Conservation (phyloP, 2,888 invertebrate genomes). For the Hydrotaea cyrtoneurina region DNA sequence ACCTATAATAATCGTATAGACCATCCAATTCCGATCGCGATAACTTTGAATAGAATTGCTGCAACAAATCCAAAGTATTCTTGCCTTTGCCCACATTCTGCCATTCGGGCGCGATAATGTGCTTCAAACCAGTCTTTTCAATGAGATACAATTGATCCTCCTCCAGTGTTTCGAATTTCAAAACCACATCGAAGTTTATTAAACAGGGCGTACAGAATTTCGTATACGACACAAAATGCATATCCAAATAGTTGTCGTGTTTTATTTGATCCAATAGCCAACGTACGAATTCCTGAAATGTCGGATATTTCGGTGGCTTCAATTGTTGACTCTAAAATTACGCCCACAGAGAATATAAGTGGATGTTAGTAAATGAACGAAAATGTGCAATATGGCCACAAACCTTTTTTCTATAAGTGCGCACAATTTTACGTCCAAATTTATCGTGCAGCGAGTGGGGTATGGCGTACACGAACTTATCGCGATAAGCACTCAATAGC, state of each 20-base stretch:
- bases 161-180: conserved; percentile 91
- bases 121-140: conserved; percentile 87
- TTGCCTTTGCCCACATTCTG: conserved; percentile 89
- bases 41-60: conserved; percentile 89
- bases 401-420: conserved; percentile 85
- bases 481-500: conserved; percentile 90
- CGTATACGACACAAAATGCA: conserved; percentile 94
- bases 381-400: conserved; percentile 51
- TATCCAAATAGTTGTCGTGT: conserved; percentile 84
- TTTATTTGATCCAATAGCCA: conserved; percentile 88
- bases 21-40: conserved; percentile 88
- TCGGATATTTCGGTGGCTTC: conserved; percentile 84
- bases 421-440: conserved; percentile 89
- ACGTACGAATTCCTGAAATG: conserved; percentile 90
- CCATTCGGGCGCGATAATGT: conserved; percentile 91
- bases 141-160: conserved; percentile 92
- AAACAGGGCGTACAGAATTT: conserved; percentile 93
- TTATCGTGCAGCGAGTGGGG: conserved; percentile 91
- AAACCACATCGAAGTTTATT: conserved; percentile 89
- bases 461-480: conserved; percentile 91
- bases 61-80: conserved; percentile 87
- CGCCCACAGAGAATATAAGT: not conserved
- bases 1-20: conserved; percentile 91
- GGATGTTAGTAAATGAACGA: not conserved
- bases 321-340: conserved; percentile 72